phyloP scores from a whole-genome alignment of 2,888 invertebrate species.

The Unio pictorum region DNA sequence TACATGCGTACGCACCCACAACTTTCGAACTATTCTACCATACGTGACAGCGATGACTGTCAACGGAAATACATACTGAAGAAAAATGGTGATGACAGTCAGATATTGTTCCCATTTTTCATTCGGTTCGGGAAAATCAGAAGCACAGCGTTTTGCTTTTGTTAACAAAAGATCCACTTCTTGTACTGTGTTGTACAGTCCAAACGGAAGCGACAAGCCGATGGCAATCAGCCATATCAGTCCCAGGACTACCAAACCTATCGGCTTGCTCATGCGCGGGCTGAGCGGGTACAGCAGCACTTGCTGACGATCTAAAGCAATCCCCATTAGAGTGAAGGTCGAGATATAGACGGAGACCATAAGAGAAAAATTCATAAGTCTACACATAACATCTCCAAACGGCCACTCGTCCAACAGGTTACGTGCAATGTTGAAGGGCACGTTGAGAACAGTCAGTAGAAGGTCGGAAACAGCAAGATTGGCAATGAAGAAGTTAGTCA shows the following conservation, averaged over 20 bases:
- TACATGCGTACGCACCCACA: constrained; percentile 67
- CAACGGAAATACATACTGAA: constrained; percentile 72
- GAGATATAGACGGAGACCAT: constrained; percentile 72
- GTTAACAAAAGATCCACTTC: constrained; percentile 37
- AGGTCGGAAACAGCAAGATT: constrained; percentile 66
- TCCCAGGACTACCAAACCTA: constrained; percentile 65
- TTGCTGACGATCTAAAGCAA: constrained; percentile 71
- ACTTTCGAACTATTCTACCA: constrained; percentile 62
- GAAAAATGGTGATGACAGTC: constrained; percentile 68
- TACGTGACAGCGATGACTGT: constrained; percentile 70
- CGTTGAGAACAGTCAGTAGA: constrained; percentile 68
- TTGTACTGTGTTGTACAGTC: constrained; percentile 64
- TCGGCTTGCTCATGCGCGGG: constrained; percentile 66
- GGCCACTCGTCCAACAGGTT: constrained; percentile 72
- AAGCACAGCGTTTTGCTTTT: constrained; percentile 62
- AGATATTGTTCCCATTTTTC: constrained; percentile 66
- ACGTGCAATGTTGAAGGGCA: constrained; percentile 72
- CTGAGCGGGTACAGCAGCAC: constrained; percentile 72
- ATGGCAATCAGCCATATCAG: constrained; percentile 69
- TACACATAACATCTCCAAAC: constrained; percentile 72
- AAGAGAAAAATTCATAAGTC: constrained; percentile 71
- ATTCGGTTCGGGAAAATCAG: constrained; percentile 64
- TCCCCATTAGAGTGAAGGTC: constrained; percentile 72
- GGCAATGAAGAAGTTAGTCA: constrained; percentile 66
- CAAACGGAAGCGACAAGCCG: constrained; percentile 70